These are phyloP conservation scores for Macrocentrus cingulum DNA, from an alignment of 1,140 invertebrate genomes.

Conservation along the genomic window DNA sequence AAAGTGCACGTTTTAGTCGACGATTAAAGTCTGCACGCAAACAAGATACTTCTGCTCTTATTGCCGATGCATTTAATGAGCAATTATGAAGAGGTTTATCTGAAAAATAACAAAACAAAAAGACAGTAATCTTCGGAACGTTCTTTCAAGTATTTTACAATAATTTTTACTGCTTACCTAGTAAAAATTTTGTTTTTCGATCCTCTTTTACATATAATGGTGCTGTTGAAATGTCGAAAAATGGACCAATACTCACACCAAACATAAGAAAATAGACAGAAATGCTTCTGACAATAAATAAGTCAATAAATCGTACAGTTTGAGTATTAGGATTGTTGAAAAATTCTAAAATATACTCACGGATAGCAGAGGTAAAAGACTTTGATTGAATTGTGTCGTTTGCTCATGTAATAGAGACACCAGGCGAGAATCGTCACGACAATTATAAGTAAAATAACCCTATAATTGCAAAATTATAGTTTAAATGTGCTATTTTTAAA, in stretches of 20 bases:
- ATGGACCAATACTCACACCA: constrained; percentile 71
- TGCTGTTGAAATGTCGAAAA: constrained; percentile 66
- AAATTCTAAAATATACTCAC: constrained; percentile 66
- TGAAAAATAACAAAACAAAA: constrained; percentile 30
- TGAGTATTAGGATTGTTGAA: not conserved
- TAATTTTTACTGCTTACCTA: constrained; percentile 37
- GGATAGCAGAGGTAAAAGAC: constrained; percentile 85
- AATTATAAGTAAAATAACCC: constrained; percentile 60
- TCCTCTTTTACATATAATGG: constrained; percentile 51
- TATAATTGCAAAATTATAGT: constrained; percentile 37
- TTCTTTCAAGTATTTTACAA: too few relatives aligned
- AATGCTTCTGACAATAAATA: constrained; percentile 63
- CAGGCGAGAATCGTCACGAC: constrained; percentile 62
- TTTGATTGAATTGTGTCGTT: constrained; percentile 71
- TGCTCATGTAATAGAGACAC: constrained; percentile 73
- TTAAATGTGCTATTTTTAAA: too few relatives aligned
- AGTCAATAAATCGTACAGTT: constrained; percentile 43
- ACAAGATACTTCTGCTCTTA: constrained; percentile 83
- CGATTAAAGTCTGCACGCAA: constrained; percentile 86
- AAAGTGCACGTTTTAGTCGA: constrained; percentile 85
- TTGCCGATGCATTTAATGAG: constrained; percentile 67
- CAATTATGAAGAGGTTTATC: constrained; percentile 70
- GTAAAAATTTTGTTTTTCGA: constrained; percentile 46
- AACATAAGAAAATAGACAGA: constrained; percentile 86
- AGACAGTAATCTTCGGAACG: too few relatives aligned